phyloP scores from a whole-genome alignment of 2,888 invertebrate species.

The Sarcophaga caerulescens region DNA sequence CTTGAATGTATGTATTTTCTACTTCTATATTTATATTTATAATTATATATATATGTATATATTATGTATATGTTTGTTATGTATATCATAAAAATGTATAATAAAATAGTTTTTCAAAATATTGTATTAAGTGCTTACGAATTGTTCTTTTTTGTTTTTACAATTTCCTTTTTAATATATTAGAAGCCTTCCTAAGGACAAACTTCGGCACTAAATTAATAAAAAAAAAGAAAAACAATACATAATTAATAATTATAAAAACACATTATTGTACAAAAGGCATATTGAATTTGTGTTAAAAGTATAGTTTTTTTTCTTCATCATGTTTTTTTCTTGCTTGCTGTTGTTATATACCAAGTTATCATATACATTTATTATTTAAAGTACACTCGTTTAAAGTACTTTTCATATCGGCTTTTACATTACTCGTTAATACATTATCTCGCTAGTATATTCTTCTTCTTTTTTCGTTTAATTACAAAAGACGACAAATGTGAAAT shows the following conservation, averaged over 20 bases:
- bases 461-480: conserved; percentile 31
- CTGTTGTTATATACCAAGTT: conserved; percentile 26
- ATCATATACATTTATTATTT: conserved; percentile 27
- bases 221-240: conserved; percentile 29
- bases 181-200: conserved; percentile 34
- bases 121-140: conserved; percentile 23
- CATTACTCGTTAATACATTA: background rate
- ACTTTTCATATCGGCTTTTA: conserved; percentile 28
- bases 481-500: conserved; percentile 25
- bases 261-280: conserved; percentile 63
- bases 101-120: conserved; percentile 37
- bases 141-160: conserved; percentile 20
- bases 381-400: conserved; percentile 52
- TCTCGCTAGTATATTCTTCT: conserved; percentile 1
- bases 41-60: background rate
- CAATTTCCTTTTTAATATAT: background rate
- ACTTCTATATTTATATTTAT: conserved; percentile 4
- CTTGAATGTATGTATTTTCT: background rate
- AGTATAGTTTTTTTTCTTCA: conserved; percentile 29
- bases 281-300: conserved; percentile 40
- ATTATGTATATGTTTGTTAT: conserved; percentile 5
- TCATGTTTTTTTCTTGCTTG: conserved; percentile 3
- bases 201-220: conserved; percentile 31
- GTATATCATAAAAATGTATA: conserved; percentile 22
- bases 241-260: conserved; percentile 34